Conservation (phyloP, 2,888 invertebrate species). For the Gasteruption jaculator region DNA sequence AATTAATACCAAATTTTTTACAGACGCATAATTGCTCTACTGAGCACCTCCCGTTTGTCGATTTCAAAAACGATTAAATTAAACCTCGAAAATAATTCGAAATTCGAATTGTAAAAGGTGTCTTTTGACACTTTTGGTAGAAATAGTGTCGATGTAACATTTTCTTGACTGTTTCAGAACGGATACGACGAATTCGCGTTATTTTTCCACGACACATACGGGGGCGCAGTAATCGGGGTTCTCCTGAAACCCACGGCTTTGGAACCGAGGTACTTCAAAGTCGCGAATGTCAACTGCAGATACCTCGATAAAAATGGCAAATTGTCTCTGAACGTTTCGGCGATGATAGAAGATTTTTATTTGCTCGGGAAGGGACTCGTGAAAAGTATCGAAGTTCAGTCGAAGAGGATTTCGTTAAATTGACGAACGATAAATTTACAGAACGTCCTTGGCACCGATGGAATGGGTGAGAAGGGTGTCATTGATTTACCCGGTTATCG, state of each 20-base stretch:
- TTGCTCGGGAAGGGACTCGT: conserved; percentile 67
- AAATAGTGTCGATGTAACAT: too few relatives aligned
- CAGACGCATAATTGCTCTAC: too few relatives aligned
- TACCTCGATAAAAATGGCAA: conserved; percentile 52
- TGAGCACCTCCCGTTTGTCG: too few relatives aligned
- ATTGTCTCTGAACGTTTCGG: conserved; percentile 61
- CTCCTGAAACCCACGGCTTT: conserved; percentile 73
- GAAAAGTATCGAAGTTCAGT: conserved; percentile 52
- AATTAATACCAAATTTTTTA: too few relatives aligned
- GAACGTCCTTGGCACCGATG: too few relatives aligned
- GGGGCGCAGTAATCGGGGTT: conserved; percentile 80
- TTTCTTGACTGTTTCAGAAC: too few relatives aligned
- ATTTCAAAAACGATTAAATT: too few relatives aligned
- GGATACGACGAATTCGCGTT: conserved; percentile 73
- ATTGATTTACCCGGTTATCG: too few relatives aligned
- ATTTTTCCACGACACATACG: conserved; percentile 86
- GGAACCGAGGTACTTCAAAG: conserved; percentile 68
- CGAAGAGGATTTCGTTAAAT: conserved; percentile 18
- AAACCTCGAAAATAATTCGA: too few relatives aligned
- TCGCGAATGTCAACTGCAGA: conserved; percentile 59
- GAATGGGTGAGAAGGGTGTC: too few relatives aligned
- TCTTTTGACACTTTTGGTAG: too few relatives aligned
- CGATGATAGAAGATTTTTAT: conserved; percentile 68
- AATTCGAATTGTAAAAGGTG: too few relatives aligned
- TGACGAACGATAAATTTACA: background rate